Percentiles rank a stretch among this genome's conserved stretches.
Evolutionary conservation across 2,888 invertebrate genomes (phyloP).

Genomic region (Bellardia pandia): DNA sequence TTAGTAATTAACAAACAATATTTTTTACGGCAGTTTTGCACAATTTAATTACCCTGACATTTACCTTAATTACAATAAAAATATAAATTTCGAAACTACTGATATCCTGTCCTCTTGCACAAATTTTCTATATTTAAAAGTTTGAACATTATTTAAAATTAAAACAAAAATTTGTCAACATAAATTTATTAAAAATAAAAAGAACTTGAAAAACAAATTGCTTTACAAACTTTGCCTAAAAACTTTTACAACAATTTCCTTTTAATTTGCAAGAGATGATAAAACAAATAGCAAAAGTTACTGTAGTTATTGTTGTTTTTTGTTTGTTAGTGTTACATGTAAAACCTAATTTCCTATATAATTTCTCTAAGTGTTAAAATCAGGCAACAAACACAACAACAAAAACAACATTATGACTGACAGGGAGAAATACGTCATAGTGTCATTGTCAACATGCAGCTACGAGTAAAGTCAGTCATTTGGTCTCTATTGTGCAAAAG

Average conservation of each 20-base stretch:
- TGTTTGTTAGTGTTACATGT: background rate
- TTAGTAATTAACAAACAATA: too few relatives aligned
- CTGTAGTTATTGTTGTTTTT: background rate
- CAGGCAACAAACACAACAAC: background rate
- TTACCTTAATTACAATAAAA: background rate
- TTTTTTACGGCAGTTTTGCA: too few relatives aligned
- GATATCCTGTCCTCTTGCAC: background rate
- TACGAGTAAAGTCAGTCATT: background rate
- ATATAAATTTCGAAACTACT: background rate
- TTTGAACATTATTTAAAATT: background rate
- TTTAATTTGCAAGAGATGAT: constrained; percentile 9
- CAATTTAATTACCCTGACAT: background rate
- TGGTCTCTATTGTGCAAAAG: constrained; percentile 2
- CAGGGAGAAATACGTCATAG: background rate
- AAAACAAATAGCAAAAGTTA: background rate
- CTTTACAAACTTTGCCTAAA: background rate
- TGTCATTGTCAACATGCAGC: constrained; percentile 10
- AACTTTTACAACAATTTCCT: constrained; percentile 30
- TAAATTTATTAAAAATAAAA: constrained; percentile 10
- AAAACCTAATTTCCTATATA: constrained; percentile 32
- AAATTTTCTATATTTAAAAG: background rate
- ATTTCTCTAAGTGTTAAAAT: constrained; percentile 25
- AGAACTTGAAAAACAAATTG: constrained; percentile 12
- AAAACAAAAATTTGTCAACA: constrained; percentile 11
- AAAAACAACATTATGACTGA: background rate